Conservation (phyloP, 2,888 invertebrate genomes). For the Ceriagrion tenellum region DNA sequence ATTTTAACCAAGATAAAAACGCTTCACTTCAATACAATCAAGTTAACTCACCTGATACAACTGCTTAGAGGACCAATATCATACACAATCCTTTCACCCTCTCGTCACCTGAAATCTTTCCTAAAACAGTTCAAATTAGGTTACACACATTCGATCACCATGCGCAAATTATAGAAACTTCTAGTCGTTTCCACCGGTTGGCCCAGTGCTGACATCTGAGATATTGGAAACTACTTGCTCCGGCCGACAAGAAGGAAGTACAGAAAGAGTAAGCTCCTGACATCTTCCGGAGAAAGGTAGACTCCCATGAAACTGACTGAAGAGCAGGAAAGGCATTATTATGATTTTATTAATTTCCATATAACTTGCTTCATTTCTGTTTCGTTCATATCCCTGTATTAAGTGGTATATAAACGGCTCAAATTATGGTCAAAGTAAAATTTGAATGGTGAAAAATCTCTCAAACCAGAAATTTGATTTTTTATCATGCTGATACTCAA, state of each 20-base stretch:
- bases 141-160: slow-evolving; percentile 24
- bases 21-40: background rate
- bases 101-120: background rate
- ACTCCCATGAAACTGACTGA: background rate
- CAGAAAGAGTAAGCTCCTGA: background rate
- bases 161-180: slow-evolving; percentile 16
- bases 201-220: background rate
- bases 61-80: background rate
- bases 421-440: no score
- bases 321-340: background rate
- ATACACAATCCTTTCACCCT: background rate
- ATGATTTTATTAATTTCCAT: no score
- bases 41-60: background rate
- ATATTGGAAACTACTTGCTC: background rate
- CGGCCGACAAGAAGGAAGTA: background rate
- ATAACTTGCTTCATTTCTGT: no score
- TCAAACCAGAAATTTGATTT: no score
- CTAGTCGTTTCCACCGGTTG: slow-evolving; percentile 63
- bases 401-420: no score
- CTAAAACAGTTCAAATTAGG: background rate
- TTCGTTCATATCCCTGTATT: no score
- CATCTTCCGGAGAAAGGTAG: background rate
- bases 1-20: no score
- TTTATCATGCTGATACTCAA: no score
- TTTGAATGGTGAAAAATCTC: no score